phyloP scores from a whole-genome alignment of 2,888 invertebrate species.

The Standfussiana lucernea region DNA sequence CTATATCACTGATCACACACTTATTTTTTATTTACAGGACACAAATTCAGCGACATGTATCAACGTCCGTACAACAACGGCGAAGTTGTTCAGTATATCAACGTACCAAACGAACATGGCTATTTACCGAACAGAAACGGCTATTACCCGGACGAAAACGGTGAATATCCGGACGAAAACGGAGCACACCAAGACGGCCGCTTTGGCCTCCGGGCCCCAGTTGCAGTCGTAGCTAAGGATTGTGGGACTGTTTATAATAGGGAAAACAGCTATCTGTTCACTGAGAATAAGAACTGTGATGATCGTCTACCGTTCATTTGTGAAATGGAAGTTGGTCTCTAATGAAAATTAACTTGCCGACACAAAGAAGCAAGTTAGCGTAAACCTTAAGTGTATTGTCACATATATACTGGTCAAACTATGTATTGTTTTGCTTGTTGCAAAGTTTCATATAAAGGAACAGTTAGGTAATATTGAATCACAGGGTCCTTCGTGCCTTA shows the following conservation, averaged over 20 bases:
- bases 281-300: slow-evolving; percentile 39
- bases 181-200: neutral
- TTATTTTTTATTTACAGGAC: slow-evolving; percentile 57
- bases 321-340: slow-evolving; percentile 56
- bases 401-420: neutral
- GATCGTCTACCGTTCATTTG: slow-evolving; percentile 61
- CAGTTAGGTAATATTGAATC: neutral
- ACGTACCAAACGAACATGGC: neutral
- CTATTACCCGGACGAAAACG: neutral
- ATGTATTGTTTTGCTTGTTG: neutral
- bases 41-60: slow-evolving; percentile 57
- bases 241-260: slow-evolving; percentile 31
- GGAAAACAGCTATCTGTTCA: neutral
- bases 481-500: neutral
- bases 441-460: neutral
- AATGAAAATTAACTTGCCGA: neutral
- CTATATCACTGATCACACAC: neutral
- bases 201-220: neutral
- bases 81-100: too few relatives aligned
- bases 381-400: neutral
- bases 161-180: neutral
- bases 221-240: neutral
- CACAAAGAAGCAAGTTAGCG: neutral
- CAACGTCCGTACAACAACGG: neutral
- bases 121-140: neutral